Conservation (phyloP, 2,113 vertebrate genomes). For the Mixornis gularis region DNA sequence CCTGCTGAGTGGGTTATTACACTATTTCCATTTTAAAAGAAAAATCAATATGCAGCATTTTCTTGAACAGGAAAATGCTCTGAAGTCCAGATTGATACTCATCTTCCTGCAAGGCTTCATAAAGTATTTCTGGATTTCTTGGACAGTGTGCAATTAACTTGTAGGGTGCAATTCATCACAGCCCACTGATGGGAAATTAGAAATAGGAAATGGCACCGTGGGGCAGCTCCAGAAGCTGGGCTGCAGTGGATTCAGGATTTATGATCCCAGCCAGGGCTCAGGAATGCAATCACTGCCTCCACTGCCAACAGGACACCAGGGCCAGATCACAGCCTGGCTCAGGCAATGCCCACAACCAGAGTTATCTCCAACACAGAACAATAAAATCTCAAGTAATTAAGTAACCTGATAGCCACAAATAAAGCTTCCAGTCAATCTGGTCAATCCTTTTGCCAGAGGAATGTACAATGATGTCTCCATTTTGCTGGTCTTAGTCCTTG, state of each 20-base stretch:
- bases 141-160: background rate
- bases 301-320: background rate
- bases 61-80: background rate
- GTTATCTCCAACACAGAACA: background rate
- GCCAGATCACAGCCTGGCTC: background rate
- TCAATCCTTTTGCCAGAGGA: background rate
- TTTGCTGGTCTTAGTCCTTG: background rate
- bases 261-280: background rate
- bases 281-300: background rate
- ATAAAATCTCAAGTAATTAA: background rate
- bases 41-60: slow-evolving; percentile 40
- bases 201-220: background rate
- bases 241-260: background rate
- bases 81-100: background rate
- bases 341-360: background rate
- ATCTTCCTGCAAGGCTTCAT: background rate
- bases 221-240: background rate
- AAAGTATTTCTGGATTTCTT: slow-evolving; percentile 42
- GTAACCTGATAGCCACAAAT: background rate
- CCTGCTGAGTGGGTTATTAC: slow-evolving; percentile 23
- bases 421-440: background rate
- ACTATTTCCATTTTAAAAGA: slow-evolving; percentile 41
- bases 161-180: background rate
- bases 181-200: background rate
- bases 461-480: background rate